phyloP scores from a whole-genome alignment of 1,140 invertebrate species.

The Drosophila orena region DNA sequence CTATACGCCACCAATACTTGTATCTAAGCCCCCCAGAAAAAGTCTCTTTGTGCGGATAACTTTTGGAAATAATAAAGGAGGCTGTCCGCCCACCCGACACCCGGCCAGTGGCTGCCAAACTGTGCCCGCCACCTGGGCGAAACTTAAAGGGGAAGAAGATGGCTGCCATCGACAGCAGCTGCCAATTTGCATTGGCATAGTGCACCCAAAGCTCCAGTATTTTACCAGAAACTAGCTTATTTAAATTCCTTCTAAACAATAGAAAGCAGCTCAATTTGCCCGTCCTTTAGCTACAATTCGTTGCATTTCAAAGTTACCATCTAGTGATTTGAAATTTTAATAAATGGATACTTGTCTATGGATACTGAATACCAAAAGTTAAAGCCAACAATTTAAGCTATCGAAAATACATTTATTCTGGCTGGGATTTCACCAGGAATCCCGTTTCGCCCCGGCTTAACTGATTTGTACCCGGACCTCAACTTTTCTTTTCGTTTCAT shows the following conservation, averaged over 20 bases:
- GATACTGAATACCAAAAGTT: too few relatives aligned
- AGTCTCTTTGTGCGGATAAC: conserved; percentile 15
- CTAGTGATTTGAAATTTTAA: too few relatives aligned
- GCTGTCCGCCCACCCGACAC: conserved; percentile 4
- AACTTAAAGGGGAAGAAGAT: background rate
- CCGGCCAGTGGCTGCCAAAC: background rate
- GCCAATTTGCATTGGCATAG: conserved; percentile 52
- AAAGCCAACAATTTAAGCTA: too few relatives aligned
- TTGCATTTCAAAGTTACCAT: too few relatives aligned
- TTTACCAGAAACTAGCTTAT: background rate
- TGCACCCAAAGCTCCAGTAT: conserved; percentile 7
- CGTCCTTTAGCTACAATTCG: too few relatives aligned
- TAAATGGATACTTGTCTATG: too few relatives aligned
- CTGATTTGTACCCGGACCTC: background rate
- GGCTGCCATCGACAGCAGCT: conserved; percentile 44
- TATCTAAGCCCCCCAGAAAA: background rate
- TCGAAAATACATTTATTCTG: background rate
- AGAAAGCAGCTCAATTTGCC: too few relatives aligned
- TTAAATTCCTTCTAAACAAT: background rate
- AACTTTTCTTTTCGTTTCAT: background rate
- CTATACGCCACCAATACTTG: background rate
- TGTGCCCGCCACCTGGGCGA: background rate
- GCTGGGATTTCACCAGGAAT: background rate
- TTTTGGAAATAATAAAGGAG: conserved; percentile 54
- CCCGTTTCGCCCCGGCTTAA: background rate